Evolutionary conservation across 2,888 invertebrate species (phyloP), one percentile per base, ranked within the genome.

Genomic region (Agonum fuliginosum): DNA sequence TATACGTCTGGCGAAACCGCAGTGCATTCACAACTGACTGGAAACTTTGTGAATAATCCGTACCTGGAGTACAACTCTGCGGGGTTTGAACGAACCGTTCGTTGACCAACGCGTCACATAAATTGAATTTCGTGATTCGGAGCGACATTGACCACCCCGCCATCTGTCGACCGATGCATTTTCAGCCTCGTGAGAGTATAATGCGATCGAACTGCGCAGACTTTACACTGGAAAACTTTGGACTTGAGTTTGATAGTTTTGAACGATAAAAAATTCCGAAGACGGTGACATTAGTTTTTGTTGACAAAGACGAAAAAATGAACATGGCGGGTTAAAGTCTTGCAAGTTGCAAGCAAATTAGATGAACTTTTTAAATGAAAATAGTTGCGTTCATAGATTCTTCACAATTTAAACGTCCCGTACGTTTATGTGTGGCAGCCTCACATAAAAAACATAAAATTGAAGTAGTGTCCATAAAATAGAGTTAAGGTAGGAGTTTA

Each of bases 101-200:
- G 24, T 24, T 46, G 70, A 48, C 70, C 70, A 70, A 12, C 27
- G 30, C 58, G 1, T 30, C 58, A 27, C 58, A 30, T 27, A 62
- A 62, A 62, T 62, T 62, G 27, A 62, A 62, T 62, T 62, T 54
- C 12, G 27, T 27, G 54, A 54, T 54, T 17, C 58, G 30, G 14
- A 17, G 58, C 58, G 58, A 34, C 58, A 30, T 30, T 19, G 58
- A 27, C 24, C 27, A 54, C 24, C 3, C 58, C 30, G 34, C 58
- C 58, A 62, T 62, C 58, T 62, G 58, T 27, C 30, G 58, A 14
- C 30, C 14, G 58, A 2, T 17, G 30, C 58, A 62, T 30, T 79
- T 70, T n/a, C 17, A 73, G 48, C 77, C 69, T 48, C 48, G 43
- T 54, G 70, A 46, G 46, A 6, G 17, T 17, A 46, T 46, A 46